Percentiles rank a stretch among this genome's conserved stretches.
These are phyloP conservation scores for Crocidura indochinensis DNA, from an alignment of 2,797 vertebrate genomes.

Conservation along the genomic window DNA sequence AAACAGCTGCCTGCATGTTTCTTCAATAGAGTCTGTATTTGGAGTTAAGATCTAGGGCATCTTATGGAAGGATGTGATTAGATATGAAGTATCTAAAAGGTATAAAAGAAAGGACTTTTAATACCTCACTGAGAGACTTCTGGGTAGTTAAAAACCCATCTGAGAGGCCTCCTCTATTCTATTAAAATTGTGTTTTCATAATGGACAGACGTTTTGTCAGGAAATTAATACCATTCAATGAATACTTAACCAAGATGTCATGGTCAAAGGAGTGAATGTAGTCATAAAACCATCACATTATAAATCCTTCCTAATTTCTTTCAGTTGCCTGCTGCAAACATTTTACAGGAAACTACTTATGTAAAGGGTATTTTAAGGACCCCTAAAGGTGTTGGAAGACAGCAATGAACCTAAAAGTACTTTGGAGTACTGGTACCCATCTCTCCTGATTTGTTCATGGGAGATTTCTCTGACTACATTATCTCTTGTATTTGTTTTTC, in stretches of 20 bases:
- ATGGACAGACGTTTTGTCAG: background rate
- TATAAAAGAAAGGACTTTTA: background rate
- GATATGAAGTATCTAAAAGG: background rate
- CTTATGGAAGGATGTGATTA: background rate
- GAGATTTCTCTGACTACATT: background rate
- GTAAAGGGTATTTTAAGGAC: background rate
- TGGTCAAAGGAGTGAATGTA: too few species aligned
- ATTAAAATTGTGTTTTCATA: background rate
- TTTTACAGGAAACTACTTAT: slow-evolving; percentile 32
- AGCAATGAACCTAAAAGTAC: background rate
- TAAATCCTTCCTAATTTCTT: background rate
- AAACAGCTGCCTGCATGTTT: background rate
- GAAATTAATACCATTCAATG: background rate
- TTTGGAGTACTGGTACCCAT: background rate
- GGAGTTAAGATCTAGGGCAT: background rate
- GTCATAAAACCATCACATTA: background rate
- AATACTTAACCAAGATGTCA: background rate
- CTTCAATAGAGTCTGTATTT: background rate
- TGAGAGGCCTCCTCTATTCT: background rate
- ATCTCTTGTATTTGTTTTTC: background rate
- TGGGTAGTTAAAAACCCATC: background rate
- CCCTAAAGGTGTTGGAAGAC: background rate
- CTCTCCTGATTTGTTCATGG: slow-evolving; percentile 6
- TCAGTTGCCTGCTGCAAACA: slow-evolving; percentile 10
- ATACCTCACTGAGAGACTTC: background rate